A percentile compares a stretch with the other conserved stretches of the same genome.
phyloP scores from a whole-genome alignment of 2,113 vertebrate species.

The Elachura formosa region DNA sequence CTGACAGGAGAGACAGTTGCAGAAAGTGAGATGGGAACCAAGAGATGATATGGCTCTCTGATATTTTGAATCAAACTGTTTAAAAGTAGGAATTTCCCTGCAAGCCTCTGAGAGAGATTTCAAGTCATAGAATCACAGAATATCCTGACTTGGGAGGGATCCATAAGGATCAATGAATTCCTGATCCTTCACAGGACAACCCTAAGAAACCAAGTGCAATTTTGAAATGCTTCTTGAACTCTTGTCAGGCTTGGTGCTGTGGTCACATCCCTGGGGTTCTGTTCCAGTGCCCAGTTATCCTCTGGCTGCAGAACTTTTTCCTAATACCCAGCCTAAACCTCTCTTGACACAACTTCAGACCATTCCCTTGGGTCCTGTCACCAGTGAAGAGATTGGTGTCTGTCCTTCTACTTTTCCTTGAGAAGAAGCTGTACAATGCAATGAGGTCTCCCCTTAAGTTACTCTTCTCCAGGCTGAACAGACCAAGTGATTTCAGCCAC shows the following conservation, averaged over 20 bases:
- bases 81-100: background rate
- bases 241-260: background rate
- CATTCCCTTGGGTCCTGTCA: background rate
- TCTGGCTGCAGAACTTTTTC: background rate
- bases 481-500: background rate
- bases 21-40: background rate
- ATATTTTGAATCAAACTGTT: background rate
- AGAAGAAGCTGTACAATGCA: background rate
- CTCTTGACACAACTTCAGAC: background rate
- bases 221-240: background rate
- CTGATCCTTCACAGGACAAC: background rate
- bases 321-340: background rate
- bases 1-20: background rate
- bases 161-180: background rate
- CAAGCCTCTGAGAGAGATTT: background rate
- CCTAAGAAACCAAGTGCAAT: background rate
- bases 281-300: background rate
- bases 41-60: background rate
- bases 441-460: background rate
- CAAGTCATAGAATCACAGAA: background rate
- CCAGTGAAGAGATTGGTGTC: background rate
- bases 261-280: background rate
- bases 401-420: background rate
- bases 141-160: background rate
- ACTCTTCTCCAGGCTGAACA: background rate